Evolutionary conservation across 2,113 vertebrate species (phyloP).

Genomic region (Melanotaenia duboulayi): DNA sequence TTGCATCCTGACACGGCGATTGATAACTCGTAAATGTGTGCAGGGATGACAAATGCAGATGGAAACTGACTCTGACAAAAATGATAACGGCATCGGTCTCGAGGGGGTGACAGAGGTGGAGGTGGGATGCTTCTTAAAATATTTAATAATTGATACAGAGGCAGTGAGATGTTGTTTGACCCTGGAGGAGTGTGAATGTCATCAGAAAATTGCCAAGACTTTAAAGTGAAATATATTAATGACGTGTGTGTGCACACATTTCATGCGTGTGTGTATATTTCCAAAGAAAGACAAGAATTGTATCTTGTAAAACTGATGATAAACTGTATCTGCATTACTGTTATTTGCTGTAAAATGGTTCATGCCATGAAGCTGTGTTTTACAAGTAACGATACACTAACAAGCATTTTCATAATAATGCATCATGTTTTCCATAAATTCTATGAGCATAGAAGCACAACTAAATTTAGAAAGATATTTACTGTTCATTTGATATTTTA

Average conservation of each 20-base stretch:
- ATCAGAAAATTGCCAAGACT: slow-evolving; percentile 96
- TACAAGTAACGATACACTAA: too few relatives aligned
- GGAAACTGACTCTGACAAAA: slow-evolving; percentile 99
- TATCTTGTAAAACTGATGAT: slow-evolving; percentile 81
- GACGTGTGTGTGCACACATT: slow-evolving; percentile 39
- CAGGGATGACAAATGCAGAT: slow-evolving; percentile 98
- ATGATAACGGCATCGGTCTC: slow-evolving; percentile 99
- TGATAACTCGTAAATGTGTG: slow-evolving; percentile 99
- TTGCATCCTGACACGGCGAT: slow-evolving; percentile 99
- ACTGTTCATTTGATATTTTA: too few relatives aligned
- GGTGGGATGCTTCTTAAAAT: slow-evolving; percentile 99
- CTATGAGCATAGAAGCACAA: too few relatives aligned
- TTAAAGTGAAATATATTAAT: slow-evolving; percentile 94
- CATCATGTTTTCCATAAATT: too few relatives aligned
- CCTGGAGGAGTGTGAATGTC: slow-evolving; percentile 99
- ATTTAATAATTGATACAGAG: slow-evolving; percentile 99
- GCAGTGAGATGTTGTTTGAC: slow-evolving; percentile 99
- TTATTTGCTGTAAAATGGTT: background rate
- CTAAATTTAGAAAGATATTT: too few relatives aligned
- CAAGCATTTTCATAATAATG: too few relatives aligned
- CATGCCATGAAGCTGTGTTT: too few relatives aligned
- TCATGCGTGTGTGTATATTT: slow-evolving; percentile 9
- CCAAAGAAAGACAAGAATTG: slow-evolving; percentile 62
- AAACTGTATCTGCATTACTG: slow-evolving; percentile 86
- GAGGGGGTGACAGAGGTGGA: slow-evolving; percentile 84